Conservation (phyloP, 2,113 vertebrate species). For the Perognathus longimembris region DNA sequence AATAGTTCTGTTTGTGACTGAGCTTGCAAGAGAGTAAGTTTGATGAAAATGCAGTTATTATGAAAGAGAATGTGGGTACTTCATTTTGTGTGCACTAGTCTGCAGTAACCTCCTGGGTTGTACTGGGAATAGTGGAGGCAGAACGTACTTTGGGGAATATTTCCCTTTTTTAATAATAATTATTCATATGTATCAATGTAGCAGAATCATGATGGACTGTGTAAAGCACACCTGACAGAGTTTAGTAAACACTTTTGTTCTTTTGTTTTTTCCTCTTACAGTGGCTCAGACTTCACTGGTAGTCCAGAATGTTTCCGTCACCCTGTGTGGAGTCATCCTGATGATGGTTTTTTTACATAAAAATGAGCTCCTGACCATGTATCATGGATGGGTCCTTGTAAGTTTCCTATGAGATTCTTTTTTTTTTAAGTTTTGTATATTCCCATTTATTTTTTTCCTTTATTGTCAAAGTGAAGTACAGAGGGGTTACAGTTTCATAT, state of each 20-base stretch:
- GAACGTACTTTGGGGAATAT: not conserved
- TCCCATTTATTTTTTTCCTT: too few relatives aligned
- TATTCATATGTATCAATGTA: not conserved
- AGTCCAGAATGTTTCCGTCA: slow-evolving; percentile 96
- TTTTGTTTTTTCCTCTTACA: slow-evolving; percentile 81
- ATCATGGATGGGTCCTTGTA: slow-evolving; percentile 98
- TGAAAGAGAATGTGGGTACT: not conserved
- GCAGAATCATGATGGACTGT: not conserved
- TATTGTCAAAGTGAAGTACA: too few relatives aligned
- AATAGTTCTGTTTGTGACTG: slow-evolving; percentile 29
- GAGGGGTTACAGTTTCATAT: too few relatives aligned
- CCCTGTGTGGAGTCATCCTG: slow-evolving; percentile 94
- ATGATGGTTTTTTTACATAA: slow-evolving; percentile 97
- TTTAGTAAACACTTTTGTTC: slow-evolving; percentile 32
- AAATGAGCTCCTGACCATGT: slow-evolving; percentile 90
- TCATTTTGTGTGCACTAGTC: not conserved
- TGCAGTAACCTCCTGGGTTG: not conserved
- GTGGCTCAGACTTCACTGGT: slow-evolving; percentile 97
- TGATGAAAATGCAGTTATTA: slow-evolving; percentile 21
- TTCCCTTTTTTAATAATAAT: not conserved
- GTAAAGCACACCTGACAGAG: not conserved
- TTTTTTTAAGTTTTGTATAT: too few relatives aligned
- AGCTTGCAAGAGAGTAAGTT: not conserved
- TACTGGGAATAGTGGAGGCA: not conserved
- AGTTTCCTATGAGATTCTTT: slow-evolving; percentile 82